Conservation (phyloP, 2,888 invertebrate species). For the Sisyra nigra region DNA sequence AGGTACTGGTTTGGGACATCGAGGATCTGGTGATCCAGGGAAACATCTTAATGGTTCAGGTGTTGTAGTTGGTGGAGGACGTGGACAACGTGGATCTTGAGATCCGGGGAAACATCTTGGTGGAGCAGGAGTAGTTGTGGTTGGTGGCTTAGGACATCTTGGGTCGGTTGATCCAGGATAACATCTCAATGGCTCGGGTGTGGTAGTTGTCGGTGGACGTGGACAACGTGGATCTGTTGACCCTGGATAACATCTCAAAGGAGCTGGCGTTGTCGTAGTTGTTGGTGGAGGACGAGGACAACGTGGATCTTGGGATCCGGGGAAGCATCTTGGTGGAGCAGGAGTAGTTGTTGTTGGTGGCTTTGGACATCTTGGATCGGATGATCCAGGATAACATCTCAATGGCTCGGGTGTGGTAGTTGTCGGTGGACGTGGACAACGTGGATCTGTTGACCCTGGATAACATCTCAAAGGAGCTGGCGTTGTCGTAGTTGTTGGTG, state of each 20-base stretch:
- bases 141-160: slow-evolving; percentile 18
- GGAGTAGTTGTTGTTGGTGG: slow-evolving; percentile 15
- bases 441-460: slow-evolving; percentile 25
- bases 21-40: slow-evolving; percentile 20
- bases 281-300: slow-evolving; percentile 15
- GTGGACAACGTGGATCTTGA: slow-evolving; percentile 20
- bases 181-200: not conserved
- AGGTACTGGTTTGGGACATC: slow-evolving; percentile 8
- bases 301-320: slow-evolving; percentile 23
- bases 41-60: slow-evolving; percentile 18
- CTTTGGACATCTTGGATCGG: slow-evolving; percentile 21
- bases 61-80: slow-evolving; percentile 12
- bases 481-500: slow-evolving; percentile 13
- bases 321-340: slow-evolving; percentile 22
- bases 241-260: slow-evolving; percentile 19
- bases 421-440: slow-evolving; percentile 19
- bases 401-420: slow-evolving; percentile 17
- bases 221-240: slow-evolving; percentile 14
- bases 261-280: slow-evolving; percentile 16
- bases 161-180: slow-evolving; percentile 15
- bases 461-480: slow-evolving; percentile 21
- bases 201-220: slow-evolving; percentile 15
- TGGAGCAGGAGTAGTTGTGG: slow-evolving; percentile 14
- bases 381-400: slow-evolving; percentile 27
- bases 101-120: slow-evolving; percentile 15